Percentiles rank a stretch among this genome's conserved stretches.
These are phyloP conservation scores for Mantis religiosa DNA, from an alignment of 2,888 invertebrate genomes.

Conservation along the genomic window DNA sequence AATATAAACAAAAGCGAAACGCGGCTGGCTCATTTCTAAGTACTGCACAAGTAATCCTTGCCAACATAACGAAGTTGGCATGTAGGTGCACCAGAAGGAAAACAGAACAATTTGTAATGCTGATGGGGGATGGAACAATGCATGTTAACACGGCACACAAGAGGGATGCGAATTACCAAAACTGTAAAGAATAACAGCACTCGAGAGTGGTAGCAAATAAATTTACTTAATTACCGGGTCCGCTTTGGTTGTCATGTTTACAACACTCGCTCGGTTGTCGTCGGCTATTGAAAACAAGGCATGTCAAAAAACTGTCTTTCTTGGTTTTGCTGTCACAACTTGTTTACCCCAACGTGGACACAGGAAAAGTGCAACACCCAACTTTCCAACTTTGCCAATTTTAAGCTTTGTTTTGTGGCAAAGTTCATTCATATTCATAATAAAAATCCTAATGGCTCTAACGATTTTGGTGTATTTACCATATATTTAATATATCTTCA, in stretches of 20 bases:
- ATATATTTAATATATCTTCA: no score
- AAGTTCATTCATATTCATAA: no score
- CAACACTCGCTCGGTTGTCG: not conserved
- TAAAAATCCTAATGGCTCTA: no score
- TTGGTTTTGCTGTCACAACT: no score
- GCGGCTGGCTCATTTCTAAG: not conserved
- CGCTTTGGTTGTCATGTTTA: not conserved
- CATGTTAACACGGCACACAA: not conserved
- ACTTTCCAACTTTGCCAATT: no score
- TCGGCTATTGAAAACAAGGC: not conserved
- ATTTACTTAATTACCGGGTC: not conserved
- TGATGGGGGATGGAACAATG: not conserved
- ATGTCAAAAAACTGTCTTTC: no score
- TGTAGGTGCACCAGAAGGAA: not conserved
- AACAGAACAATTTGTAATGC: not conserved
- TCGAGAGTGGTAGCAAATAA: not conserved
- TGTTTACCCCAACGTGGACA: no score
- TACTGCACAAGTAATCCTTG: not conserved
- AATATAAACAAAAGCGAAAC: no score
- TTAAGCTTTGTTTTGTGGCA: no score
- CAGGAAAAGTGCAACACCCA: no score
- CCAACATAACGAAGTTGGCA: not conserved
- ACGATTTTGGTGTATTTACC: no score
- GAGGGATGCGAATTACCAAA: not conserved
- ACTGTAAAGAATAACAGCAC: not conserved